A percentile compares a stretch with the other conserved stretches of the same genome.
phyloP scores from a whole-genome alignment of 2,888 invertebrate species.

The Andrena praecox region DNA sequence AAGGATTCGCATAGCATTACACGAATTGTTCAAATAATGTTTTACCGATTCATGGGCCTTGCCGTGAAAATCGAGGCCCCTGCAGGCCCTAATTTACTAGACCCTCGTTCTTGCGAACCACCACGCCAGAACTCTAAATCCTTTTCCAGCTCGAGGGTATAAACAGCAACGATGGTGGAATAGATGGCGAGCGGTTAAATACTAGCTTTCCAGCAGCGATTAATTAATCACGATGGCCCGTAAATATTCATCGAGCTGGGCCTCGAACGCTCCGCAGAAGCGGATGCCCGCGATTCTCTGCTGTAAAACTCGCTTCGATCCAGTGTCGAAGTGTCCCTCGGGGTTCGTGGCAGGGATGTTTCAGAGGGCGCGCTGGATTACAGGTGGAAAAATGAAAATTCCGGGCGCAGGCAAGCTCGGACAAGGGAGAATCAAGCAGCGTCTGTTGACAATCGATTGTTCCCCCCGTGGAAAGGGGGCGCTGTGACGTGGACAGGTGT shows the following conservation, averaged over 20 bases:
- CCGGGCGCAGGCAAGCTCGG: not conserved
- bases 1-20: too few species aligned
- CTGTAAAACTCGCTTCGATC: not conserved
- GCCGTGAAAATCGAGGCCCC: not conserved
- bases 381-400: not conserved
- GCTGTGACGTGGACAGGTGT: slow-evolving; percentile 6
- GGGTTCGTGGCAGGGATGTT: not conserved
- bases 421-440: not conserved
- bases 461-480: not conserved
- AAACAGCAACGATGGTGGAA: not conserved
- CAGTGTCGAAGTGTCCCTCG: not conserved
- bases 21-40: too few species aligned
- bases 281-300: slow-evolving; percentile 13
- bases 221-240: slow-evolving; percentile 42
- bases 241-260: slow-evolving; percentile 29
- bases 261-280: not conserved
- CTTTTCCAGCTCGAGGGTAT: not conserved
- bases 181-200: not conserved
- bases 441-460: slow-evolving; percentile 15
- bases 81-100: not conserved
- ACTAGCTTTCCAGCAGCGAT: slow-evolving; percentile 19
- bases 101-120: not conserved
- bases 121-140: not conserved
- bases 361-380: not conserved
- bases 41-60: slow-evolving; percentile 22